These are phyloP conservation scores for Brachionus rubens DNA, from an alignment of 1,140 invertebrate genomes.

Conservation along the genomic window DNA sequence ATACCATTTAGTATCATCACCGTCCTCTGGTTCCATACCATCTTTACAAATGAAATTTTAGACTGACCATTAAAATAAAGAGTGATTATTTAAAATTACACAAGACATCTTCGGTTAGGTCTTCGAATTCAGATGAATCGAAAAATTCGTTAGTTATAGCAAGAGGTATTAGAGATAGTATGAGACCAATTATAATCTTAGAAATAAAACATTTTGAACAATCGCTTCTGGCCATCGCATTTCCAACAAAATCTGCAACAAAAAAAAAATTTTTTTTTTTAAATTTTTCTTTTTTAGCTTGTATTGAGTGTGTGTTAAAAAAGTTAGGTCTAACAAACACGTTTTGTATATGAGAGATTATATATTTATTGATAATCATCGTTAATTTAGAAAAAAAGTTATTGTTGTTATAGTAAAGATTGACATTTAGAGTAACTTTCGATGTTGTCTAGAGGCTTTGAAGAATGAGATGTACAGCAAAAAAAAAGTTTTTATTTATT, in stretches of 20 bases:
- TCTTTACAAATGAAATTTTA: neutral
- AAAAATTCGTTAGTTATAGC: neutral
- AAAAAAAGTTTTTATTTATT: neutral
- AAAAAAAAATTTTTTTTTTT: neutral
- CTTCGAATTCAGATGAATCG: neutral
- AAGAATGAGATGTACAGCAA: too few relatives aligned
- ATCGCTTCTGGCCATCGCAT: neutral
- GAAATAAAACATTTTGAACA: neutral
- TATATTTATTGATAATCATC: constrained; percentile 19
- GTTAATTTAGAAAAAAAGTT: constrained; percentile 4
- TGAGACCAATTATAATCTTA: neutral
- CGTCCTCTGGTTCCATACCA: constrained; percentile 34
- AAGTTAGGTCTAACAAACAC: too few relatives aligned
- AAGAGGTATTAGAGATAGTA: neutral
- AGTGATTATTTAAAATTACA: neutral
- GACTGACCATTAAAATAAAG: neutral
- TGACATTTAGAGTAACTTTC: constrained; percentile 5
- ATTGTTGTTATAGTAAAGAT: neutral
- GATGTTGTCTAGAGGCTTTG: too few relatives aligned
- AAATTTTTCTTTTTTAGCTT: neutral
- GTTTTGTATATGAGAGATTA: neutral
- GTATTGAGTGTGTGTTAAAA: neutral
- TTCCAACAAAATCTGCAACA: neutral
- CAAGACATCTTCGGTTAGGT: neutral
- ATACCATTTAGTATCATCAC: constrained; percentile 10